phyloP scores from a whole-genome alignment of 2,888 invertebrate genomes.

The Pimpla rufipes region DNA sequence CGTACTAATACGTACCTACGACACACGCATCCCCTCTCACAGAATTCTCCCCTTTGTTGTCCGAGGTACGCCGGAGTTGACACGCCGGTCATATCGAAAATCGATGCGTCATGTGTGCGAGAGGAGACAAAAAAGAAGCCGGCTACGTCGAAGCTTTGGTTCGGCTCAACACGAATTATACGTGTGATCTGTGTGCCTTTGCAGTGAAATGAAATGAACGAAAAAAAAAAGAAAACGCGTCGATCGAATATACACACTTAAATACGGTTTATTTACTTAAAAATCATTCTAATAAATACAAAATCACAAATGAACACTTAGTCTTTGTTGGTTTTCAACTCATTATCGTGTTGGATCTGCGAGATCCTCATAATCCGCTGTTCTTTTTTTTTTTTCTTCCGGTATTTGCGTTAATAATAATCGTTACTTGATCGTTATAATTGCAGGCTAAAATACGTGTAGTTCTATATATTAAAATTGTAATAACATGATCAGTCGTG shows the following conservation, averaged over 20 bases:
- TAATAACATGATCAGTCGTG: slow-evolving; percentile 81
- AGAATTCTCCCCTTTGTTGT: background rate
- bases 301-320: slow-evolving; percentile 85
- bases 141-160: slow-evolving; percentile 16
- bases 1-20: slow-evolving; percentile 64
- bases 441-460: slow-evolving; percentile 81
- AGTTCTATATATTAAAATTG: slow-evolving; percentile 76
- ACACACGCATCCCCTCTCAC: slow-evolving; percentile 13
- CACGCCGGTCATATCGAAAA: slow-evolving; percentile 38
- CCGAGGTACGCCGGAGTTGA: background rate
- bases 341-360: slow-evolving; percentile 76
- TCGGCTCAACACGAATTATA: slow-evolving; percentile 17
- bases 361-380: slow-evolving; percentile 62
- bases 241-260: slow-evolving; percentile 81
- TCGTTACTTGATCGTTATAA: slow-evolving; percentile 82
- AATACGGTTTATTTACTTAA: slow-evolving; percentile 82
- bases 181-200: no score
- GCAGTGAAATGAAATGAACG: slow-evolving; percentile 24
- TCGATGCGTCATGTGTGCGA: slow-evolving; percentile 31
- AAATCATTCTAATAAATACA: slow-evolving; percentile 84
- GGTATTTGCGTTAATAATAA: slow-evolving; percentile 70
- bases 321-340: slow-evolving; percentile 84
- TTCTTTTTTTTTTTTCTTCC: slow-evolving; percentile 36
- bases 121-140: slow-evolving; percentile 54
- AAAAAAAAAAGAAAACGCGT: slow-evolving; percentile 27